These are phyloP conservation scores for Gortyna flavago DNA, from an alignment of 2,888 invertebrate genomes.

Conservation along the genomic window DNA sequence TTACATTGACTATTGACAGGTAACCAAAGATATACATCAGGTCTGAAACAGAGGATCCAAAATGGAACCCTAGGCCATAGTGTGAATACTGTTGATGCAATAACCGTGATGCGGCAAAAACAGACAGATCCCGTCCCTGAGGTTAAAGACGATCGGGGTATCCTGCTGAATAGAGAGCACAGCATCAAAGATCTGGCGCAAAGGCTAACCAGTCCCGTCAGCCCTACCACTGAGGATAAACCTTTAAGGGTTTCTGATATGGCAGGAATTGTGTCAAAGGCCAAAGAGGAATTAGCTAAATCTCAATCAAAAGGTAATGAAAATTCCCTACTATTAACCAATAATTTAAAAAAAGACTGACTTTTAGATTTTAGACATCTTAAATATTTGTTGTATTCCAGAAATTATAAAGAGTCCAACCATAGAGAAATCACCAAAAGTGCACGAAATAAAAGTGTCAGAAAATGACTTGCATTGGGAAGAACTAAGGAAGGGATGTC, in stretches of 20 bases:
- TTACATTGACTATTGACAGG: conserved; percentile 78
- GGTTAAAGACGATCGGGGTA: conserved; percentile 90
- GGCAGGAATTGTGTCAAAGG: conserved; percentile 97
- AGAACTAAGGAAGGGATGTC: conserved; percentile 93
- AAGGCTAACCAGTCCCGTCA: conserved; percentile 93
- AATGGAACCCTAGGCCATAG: conserved; percentile 90
- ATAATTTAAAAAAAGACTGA: neutral
- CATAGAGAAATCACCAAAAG: conserved; percentile 91
- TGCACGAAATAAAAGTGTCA: conserved; percentile 94
- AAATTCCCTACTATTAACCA: neutral
- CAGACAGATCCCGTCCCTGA: conserved; percentile 90
- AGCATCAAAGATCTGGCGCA: conserved; percentile 97
- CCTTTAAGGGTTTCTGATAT: conserved; percentile 94
- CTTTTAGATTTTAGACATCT: neutral
- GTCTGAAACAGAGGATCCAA: conserved; percentile 90
- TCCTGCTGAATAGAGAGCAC: conserved; percentile 94
- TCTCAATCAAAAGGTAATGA: conserved; percentile 93
- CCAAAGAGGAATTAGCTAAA: conserved; percentile 97
- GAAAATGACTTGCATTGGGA: conserved; percentile 99
- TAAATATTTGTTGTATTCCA: conserved; percentile 59
- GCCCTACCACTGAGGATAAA: conserved; percentile 90
- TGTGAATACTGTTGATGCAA: conserved; percentile 85
- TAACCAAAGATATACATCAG: conserved; percentile 90
- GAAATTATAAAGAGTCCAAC: conserved; percentile 93
- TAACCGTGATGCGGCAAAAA: conserved; percentile 86